Base-by-base conservation (phyloP, 2,113 vertebrate genomes). In the Tapirus terrestris region DNA sequence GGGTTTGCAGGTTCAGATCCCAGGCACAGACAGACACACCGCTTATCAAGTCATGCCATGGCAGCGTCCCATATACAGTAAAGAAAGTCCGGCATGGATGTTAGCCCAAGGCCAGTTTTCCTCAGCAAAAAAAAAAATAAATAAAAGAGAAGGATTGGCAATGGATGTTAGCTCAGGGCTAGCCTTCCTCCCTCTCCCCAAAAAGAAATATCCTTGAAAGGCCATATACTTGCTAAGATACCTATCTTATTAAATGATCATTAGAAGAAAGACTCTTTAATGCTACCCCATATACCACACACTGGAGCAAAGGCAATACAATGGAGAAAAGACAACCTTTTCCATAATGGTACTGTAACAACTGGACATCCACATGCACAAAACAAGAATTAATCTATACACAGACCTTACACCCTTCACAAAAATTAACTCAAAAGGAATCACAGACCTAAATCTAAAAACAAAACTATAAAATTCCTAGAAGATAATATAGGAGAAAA, bases 161-260 rank as follows among this genome's bases (percentile, higher is more conserved):
- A 39, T 39, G 39, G 39, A 39, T 39, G 39, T 39, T 39, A 39
- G 39, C 39, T 39, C 39, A 39, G 39, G 39, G 39, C 39, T 39
- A 39, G 39, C 39, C 39, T 39, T 39, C 39, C 39, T 39, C 39
- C 39, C 39, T n/a, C n/a, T n/a, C n/a, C n/a, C n/a, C n/a, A 39
- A 39, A 39, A 39, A 39, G 39, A 39, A 39, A 39, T 39, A 39
- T 80, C 36, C 39, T 61, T 90, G 65, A 51, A 79, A 89, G 45
- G 58, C 27, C 31, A 72, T 51, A 93, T 80, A 90, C 17, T 89
- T 79, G 29, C 75, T 77, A 14, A 43, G 29, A 61, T 70, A 73
- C 45, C 68, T 65, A 89, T 72, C n/a, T 31, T 89, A 97, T 79
- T 80, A 92, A 94, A 67, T 79, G 33, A 61, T 72, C 31, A 90